Evolutionary conservation across 2,888 invertebrate genomes (phyloP).

Genomic region (Heliconius aoede): DNA sequence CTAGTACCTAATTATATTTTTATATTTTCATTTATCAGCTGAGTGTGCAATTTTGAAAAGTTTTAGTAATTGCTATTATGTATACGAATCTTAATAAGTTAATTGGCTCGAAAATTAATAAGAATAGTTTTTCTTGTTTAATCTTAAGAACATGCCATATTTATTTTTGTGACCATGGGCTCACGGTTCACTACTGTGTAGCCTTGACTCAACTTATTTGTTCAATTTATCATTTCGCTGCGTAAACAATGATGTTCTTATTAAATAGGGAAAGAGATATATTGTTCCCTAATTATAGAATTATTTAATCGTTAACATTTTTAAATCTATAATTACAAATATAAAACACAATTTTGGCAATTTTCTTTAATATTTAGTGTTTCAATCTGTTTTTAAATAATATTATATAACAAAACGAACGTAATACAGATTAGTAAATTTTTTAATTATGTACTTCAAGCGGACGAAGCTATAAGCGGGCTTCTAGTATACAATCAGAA

Average conservation of each 20-base stretch:
- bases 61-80: not conserved
- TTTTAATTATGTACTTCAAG: no score
- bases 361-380: no score
- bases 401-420: no score
- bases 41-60: not conserved
- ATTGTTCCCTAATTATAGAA: not conserved
- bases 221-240: conserved; percentile 29
- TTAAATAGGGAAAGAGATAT: not conserved
- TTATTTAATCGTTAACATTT: not conserved
- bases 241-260: conserved; percentile 26
- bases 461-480: no score
- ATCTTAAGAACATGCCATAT: conserved; percentile 44
- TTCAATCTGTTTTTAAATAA: no score
- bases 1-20: not conserved
- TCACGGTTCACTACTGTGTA: conserved; percentile 25
- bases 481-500: not conserved
- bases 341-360: no score
- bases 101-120: conserved; percentile 1
- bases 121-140: conserved; percentile 32
- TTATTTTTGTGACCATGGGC: conserved; percentile 31
- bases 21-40: not conserved
- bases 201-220: conserved; percentile 30
- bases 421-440: no score
- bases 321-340: not conserved
- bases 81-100: not conserved